These are phyloP conservation scores for Microplitis demolitor DNA, from an alignment of 1,140 invertebrate genomes.

Conservation along the genomic window DNA sequence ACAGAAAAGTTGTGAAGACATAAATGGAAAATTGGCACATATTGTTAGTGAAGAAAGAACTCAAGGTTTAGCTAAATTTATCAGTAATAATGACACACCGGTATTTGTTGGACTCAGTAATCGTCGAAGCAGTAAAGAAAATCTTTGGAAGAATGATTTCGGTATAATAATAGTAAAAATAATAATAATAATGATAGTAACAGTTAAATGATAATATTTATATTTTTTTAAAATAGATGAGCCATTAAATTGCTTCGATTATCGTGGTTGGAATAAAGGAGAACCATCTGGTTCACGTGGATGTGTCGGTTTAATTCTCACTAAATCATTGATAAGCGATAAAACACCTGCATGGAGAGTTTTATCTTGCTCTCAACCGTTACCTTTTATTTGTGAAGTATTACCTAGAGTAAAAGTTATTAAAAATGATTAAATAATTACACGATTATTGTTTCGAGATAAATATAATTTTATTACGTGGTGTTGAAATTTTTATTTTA, in stretches of 20 bases:
- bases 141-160: constrained; percentile 56
- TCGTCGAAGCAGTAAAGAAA: constrained; percentile 38
- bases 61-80: constrained; percentile 59
- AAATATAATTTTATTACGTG: too few relatives aligned
- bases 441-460: background rate
- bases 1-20: constrained; percentile 58
- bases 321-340: constrained; percentile 31
- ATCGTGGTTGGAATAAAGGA: constrained; percentile 69
- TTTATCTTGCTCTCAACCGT: constrained; percentile 57
- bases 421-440: background rate
- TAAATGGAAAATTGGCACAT: constrained; percentile 65
- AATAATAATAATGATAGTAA: background rate
- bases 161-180: constrained; percentile 35
- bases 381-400: constrained; percentile 68
- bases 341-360: constrained; percentile 62
- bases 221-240: constrained; percentile 50
- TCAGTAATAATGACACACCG: constrained; percentile 40
- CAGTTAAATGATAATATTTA: background rate
- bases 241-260: constrained; percentile 64
- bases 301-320: constrained; percentile 63
- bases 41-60: constrained; percentile 65
- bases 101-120: constrained; percentile 66
- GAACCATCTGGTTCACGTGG: constrained; percentile 63
- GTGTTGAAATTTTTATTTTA: too few relatives aligned
- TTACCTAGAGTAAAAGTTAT: constrained; percentile 42